Base-by-base conservation (phyloP, 2,888 invertebrate species). In the Rosalia funebris region DNA sequence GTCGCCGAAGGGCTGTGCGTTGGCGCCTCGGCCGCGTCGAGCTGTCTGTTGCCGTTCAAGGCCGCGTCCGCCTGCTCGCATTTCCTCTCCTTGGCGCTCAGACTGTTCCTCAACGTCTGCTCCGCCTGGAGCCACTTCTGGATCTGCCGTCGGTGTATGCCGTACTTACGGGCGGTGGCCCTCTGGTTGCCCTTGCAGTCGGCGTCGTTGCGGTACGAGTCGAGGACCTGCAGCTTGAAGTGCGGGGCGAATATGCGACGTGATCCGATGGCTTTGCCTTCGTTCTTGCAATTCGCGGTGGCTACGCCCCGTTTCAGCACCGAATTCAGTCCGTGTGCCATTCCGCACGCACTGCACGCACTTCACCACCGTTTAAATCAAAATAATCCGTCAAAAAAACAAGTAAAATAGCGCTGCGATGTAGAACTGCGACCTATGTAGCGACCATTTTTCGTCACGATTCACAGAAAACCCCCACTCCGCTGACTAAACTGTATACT, bases 51-150 rank as follows among this genome's bases (percentile, higher is more conserved):
- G 62, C 68, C 68, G 71, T 76, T 77, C 79, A 79, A 79, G 79
- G 79, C 74, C 77, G 77, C 52, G 74, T 79, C 71, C 60, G 52
- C 57, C 10, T 25, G 25, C 56, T 55, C 63, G 54, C 63, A 55
- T 60, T 55, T 58, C 65, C 50, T 62, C 47, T 66, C 67, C 63
- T 74, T 75, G 57, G 72, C 78, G 74, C 86, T 86, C 52, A 92
- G 89, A 71, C 90, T 90, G 62, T 89, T 91, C 73, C 93, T 86
- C 66, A 94, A 82, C 78, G 89, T 89, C 62, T 88, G 87, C 81
- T 93, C 93, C 75, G 91, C 92, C 82, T 94, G 94, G 68, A 95
- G 83, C 94, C 94, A 95, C 85, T 95, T 94, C 82, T 95, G 94
- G 71, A 95, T 94, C 82, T 95, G 94, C 60, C 94, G 87, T 58